phyloP scores from a whole-genome alignment of 2,888 invertebrate genomes.

The Andrena praecox region DNA sequence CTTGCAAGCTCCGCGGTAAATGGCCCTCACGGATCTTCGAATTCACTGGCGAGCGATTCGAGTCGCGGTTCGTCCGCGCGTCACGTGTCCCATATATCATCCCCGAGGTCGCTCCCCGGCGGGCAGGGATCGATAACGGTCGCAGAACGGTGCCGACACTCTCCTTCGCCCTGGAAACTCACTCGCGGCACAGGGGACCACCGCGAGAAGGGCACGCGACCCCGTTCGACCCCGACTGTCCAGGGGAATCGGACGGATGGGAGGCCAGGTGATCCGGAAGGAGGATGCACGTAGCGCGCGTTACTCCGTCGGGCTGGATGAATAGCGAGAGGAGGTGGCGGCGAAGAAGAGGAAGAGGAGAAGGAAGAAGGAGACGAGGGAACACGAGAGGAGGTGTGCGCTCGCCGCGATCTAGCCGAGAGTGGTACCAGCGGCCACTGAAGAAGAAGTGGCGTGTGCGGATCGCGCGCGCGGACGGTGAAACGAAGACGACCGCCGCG shows the following conservation, averaged over 20 bases:
- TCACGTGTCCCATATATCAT: constrained; percentile 2
- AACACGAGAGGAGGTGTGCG: constrained; percentile 65
- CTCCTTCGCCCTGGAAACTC: too few species aligned
- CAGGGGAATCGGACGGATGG: background rate
- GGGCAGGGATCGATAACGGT: background rate
- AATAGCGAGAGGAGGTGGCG: constrained; percentile 15
- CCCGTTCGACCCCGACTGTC: background rate
- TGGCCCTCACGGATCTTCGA: too few species aligned
- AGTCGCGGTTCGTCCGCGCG: background rate
- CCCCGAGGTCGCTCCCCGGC: background rate
- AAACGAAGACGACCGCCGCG: constrained; percentile 72
- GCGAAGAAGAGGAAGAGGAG: constrained; percentile 32
- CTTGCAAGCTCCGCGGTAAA: background rate
- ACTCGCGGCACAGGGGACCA: too few species aligned
- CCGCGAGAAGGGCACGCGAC: background rate
- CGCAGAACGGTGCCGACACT: background rate
- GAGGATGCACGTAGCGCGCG: constrained; percentile 39
- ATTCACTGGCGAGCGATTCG: background rate
- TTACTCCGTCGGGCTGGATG: constrained; percentile 28
- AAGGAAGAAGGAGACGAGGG: constrained; percentile 43
- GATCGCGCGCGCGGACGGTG: constrained; percentile 70
- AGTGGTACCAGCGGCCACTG: constrained; percentile 74
- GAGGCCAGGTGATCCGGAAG: constrained; percentile 26
- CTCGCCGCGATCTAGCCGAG: constrained; percentile 75
- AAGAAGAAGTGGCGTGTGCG: constrained; percentile 77